phyloP scores from a whole-genome alignment of 2,888 invertebrate genomes.

The Amorpha juglandis region DNA sequence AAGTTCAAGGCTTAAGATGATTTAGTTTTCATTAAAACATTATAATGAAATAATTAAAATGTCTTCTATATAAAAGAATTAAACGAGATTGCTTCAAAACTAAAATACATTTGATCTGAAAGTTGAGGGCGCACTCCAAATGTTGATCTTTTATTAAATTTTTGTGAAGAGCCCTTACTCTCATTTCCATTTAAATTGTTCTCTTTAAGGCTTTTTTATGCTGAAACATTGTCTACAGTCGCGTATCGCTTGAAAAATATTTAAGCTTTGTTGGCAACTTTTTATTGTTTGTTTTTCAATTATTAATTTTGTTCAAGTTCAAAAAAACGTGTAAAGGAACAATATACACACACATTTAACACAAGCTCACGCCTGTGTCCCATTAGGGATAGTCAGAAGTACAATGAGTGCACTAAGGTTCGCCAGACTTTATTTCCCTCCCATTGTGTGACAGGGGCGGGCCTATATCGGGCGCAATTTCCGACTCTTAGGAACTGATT shows the following conservation, averaged over 20 bases:
- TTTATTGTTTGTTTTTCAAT: neutral
- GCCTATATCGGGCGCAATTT: too few relatives aligned
- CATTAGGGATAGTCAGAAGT: too few relatives aligned
- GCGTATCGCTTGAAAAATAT: neutral
- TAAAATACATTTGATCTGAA: constrained; percentile 6
- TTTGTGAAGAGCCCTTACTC: neutral
- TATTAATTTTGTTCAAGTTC: neutral
- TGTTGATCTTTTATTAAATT: constrained; percentile 19
- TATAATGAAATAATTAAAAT: neutral
- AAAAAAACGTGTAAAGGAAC: too few relatives aligned
- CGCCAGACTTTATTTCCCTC: too few relatives aligned
- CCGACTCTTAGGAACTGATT: too few relatives aligned
- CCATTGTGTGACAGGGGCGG: too few relatives aligned
- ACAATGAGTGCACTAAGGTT: too few relatives aligned
- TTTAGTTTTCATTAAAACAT: too few relatives aligned
- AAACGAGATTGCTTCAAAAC: constrained; percentile 2
- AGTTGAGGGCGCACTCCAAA: neutral
- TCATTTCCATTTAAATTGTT: constrained; percentile 13
- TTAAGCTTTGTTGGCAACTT: neutral
- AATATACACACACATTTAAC: too few relatives aligned
- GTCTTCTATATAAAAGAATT: neutral
- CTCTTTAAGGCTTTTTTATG: constrained; percentile 15
- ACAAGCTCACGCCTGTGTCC: too few relatives aligned
- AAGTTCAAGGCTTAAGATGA: too few relatives aligned
- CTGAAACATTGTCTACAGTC: neutral